Percentiles rank a stretch among this genome's conserved stretches.
phyloP scores from a whole-genome alignment of 2,888 invertebrate species.

The Spisula subtruncata region DNA sequence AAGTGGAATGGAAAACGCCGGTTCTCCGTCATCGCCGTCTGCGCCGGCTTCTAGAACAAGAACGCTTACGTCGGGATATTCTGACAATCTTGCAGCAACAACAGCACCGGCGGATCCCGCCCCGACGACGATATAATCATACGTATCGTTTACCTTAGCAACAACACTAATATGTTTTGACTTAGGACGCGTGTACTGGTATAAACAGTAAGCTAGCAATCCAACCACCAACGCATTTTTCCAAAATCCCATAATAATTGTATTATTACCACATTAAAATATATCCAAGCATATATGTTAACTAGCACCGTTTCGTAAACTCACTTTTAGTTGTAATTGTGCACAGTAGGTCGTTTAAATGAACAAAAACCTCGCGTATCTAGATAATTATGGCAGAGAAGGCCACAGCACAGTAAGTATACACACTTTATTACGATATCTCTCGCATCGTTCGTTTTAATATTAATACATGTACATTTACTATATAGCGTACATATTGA shows the following conservation, averaged over 20 bases:
- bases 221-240: neutral
- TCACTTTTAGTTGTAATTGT: neutral
- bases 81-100: slow-evolving; percentile 88
- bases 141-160: slow-evolving; percentile 31
- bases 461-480: too few relatives aligned
- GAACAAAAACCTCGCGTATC: too few relatives aligned
- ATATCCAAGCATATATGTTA: too few relatives aligned
- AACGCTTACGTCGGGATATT: slow-evolving; percentile 83
- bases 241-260: neutral
- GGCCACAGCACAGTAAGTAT: too few relatives aligned
- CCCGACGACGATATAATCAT: slow-evolving; percentile 84
- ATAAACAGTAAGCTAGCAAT: slow-evolving; percentile 29
- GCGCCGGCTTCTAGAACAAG: slow-evolving; percentile 88
- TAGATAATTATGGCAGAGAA: too few relatives aligned
- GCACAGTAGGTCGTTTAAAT: too few relatives aligned
- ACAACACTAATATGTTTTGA: neutral
- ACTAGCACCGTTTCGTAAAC: neutral
- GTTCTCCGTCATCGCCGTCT: slow-evolving; percentile 77
- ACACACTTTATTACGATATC: too few relatives aligned
- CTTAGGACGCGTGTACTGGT: slow-evolving; percentile 7
- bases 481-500: too few relatives aligned
- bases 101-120: slow-evolving; percentile 89
- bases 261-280: neutral
- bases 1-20: slow-evolving; percentile 87
- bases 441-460: too few relatives aligned